Evolutionary conservation across 2,797 vertebrate species (phyloP).

Genomic region (Sarcophilus harrisii): DNA sequence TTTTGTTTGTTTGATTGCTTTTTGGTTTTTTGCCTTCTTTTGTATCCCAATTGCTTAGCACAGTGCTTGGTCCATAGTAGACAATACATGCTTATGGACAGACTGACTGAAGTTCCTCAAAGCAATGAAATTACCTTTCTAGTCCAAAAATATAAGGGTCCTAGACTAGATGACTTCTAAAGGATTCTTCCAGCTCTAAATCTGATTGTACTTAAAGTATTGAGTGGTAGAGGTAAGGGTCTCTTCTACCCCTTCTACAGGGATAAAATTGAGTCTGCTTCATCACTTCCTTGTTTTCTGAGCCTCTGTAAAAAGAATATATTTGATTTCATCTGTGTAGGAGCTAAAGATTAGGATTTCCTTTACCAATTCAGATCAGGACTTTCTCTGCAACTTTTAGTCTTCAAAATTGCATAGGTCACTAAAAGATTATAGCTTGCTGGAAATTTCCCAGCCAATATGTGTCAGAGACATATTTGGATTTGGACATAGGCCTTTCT

Average conservation of each 20-base stretch:
- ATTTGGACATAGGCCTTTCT: not conserved
- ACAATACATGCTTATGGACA: not conserved
- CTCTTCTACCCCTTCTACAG: not conserved
- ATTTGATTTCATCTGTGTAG: not conserved
- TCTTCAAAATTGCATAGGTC: not conserved
- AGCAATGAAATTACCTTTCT: not conserved
- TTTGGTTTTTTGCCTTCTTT: constrained; percentile 13
- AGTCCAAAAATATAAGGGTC: not conserved
- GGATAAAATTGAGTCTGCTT: not conserved
- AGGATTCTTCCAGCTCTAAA: not conserved
- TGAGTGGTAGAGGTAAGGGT: not conserved
- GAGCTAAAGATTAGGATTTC: not conserved
- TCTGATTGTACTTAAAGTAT: not conserved
- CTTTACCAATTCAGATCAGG: not conserved
- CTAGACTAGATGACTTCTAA: not conserved
- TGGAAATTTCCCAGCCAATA: not conserved
- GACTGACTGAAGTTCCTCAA: constrained; percentile 32
- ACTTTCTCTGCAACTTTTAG: not conserved
- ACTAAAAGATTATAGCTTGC: not conserved
- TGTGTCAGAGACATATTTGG: not conserved
- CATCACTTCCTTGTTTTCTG: not conserved
- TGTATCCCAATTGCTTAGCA: constrained; percentile 12
- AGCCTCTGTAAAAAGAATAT: not conserved
- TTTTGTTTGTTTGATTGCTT: not conserved
- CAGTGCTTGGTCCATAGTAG: not conserved